Evolutionary conservation across 2,888 invertebrate genomes (phyloP), one percentile per base, ranked within the genome.

Genomic region (Monoplex corrugatus): DNA sequence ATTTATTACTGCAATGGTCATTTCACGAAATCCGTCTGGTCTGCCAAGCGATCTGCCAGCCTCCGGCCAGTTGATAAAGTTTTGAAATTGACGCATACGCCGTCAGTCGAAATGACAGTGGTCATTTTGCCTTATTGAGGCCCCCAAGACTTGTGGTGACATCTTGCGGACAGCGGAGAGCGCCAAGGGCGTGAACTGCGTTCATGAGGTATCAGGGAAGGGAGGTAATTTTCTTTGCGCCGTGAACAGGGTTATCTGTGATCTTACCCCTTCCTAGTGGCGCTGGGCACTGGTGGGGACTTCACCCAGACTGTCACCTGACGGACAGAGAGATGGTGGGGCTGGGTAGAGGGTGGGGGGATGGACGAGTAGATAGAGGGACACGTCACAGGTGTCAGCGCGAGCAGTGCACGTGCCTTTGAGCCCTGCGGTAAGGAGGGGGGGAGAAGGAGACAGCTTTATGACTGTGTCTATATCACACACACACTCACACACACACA

Each of bases 71-170:
- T 44, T 82, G 82, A 82, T 45, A 23, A 68, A 68, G n/a, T n/a
- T 68, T 68, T 8, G 38, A 82, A 44, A 82, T 32, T 82, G 82
- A 82, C 82, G 82, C 82, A 82, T 82, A 45, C 82, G 82, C 82
- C 43, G 82, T 82, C 82, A 45, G 5, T 28, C 23, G 57, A 10
- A 13, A 16, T 50, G 57, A 28, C 28, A 1, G 57, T 57, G 57
- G 57, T 50, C 10, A 16, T n/a, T 16, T n/a, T 23, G 23, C 28
- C 63, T 68, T n/a, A n/a, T 68, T 16, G 28, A 6, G 28, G 63
- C 63, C 63, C n/a, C n/a, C 63, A 16, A 68, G 63, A 68, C 63
- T n/a, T 68, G 63, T 68, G 28, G 75, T 38, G 75, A 75, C 75
- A 75, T 35, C 38, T 75, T 75, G 75, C 16, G 75, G 75, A 35